Percentiles rank a stretch among this genome's conserved stretches.
Evolutionary conservation across 2,888 invertebrate genomes (phyloP).

Genomic region (Melolontha melolontha): DNA sequence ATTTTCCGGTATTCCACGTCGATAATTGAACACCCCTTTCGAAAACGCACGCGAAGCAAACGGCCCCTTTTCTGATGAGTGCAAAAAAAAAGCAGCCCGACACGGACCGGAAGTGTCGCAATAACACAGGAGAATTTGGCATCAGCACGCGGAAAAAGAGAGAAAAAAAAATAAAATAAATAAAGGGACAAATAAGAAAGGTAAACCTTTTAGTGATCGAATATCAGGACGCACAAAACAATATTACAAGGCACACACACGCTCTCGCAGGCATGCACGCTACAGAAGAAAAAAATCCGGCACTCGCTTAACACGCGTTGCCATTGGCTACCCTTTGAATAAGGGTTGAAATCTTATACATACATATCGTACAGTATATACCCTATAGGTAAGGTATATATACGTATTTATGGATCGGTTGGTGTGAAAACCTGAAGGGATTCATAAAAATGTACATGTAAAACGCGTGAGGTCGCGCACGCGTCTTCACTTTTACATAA

Average conservation of each 20-base stretch:
- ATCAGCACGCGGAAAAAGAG: slow-evolving; percentile 17
- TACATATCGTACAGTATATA: background rate
- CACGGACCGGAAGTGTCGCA: slow-evolving; percentile 41
- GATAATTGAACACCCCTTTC: slow-evolving; percentile 32
- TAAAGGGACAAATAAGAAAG: slow-evolving; percentile 57
- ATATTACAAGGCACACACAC: slow-evolving; percentile 38
- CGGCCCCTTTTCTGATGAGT: slow-evolving; percentile 24
- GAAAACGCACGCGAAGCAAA: slow-evolving; percentile 32
- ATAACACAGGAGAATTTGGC: slow-evolving; percentile 37
- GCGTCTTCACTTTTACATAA: slow-evolving; percentile 64
- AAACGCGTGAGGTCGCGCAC: slow-evolving; percentile 63
- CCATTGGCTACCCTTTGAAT: slow-evolving; percentile 61
- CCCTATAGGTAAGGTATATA: slow-evolving; percentile 17
- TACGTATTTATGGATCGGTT: slow-evolving; percentile 38
- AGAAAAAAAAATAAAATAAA: slow-evolving; percentile 46
- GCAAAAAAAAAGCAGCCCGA: slow-evolving; percentile 23
- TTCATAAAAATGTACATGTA: slow-evolving; percentile 65
- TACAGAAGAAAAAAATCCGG: slow-evolving; percentile 47
- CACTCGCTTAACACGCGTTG: slow-evolving; percentile 58
- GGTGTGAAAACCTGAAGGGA: slow-evolving; percentile 58
- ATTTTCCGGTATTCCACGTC: slow-evolving; percentile 22
- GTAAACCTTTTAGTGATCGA: slow-evolving; percentile 55
- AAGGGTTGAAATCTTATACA: slow-evolving; percentile 63
- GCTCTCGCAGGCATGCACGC: background rate
- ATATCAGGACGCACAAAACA: slow-evolving; percentile 51